Base-by-base conservation (phyloP, 2,888 invertebrate genomes). In the Acleris sparsana region DNA sequence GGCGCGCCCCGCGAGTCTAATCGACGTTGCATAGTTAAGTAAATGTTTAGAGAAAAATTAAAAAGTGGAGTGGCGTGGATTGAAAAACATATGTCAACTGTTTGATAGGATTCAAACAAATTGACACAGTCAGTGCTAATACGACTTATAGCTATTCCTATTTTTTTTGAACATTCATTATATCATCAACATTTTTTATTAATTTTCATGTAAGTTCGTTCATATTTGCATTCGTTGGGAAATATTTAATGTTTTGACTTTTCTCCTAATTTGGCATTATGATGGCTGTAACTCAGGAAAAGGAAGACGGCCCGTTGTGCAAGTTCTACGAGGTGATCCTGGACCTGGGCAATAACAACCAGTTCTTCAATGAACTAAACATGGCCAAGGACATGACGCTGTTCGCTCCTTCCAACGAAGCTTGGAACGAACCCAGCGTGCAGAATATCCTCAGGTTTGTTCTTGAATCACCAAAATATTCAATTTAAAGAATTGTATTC, bases 371-470 rank as follows among this genome's bases (percentile, higher is more conserved):
- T 69, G 95, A 94, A 71, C 94, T 97, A 43, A 95, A 94, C 64
- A 88, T 93, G 67, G 94, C 95, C 70, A 94, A 94, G 65, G 96
- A 96, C 73, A 94, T 97, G 25, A 98, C 98, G 3, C 93, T 98
- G 65, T 97, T 98, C 83, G 97, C 97, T 2, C 98, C 98, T 0
- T 97, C 97, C 78, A 98, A 98, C 82, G 96, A 96, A 69, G 98
- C 98, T 16, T 96, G 97, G 95, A 94, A 94, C 56, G 95, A 95
- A 72, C 94, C 95, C 55, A 95, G 95, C 70, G 94, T 97, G n/a
- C 94, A 95, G 76, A 94, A 95, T 77, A 93, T 97, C 69, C 87
- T 95, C 61, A 93, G 94, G 94, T 94, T 74, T 57, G 46, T n/a
- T 2, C 46, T 44, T 44, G n/a, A 44, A 44, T 44, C 6, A 25